A percentile compares a stretch with the other conserved stretches of the same genome.
Conservation (phyloP, 2,888 invertebrate genomes). For the Coenonympha glycerion region DNA sequence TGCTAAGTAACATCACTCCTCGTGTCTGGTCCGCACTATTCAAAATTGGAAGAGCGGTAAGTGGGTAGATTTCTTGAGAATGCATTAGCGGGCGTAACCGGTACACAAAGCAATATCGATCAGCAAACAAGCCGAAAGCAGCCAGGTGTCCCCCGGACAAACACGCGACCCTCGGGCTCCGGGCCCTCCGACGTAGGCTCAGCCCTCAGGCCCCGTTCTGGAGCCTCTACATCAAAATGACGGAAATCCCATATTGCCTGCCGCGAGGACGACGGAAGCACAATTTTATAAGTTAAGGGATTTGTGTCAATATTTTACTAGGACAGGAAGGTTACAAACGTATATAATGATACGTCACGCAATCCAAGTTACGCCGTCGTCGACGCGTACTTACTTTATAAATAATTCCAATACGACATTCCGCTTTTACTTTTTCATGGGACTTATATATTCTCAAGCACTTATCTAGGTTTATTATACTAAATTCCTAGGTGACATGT, state of each 20-base stretch:
- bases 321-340: slow-evolving; percentile 44
- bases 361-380: slow-evolving; percentile 9
- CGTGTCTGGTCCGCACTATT: no score
- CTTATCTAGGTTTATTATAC: no score
- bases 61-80: slow-evolving; percentile 26
- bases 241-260: slow-evolving; percentile 74
- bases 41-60: slow-evolving; percentile 4
- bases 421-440: no score
- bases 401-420: neutral
- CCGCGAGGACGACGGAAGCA: slow-evolving; percentile 67
- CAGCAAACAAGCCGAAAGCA: slow-evolving; percentile 39
- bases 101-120: slow-evolving; percentile 26
- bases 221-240: slow-evolving; percentile 65
- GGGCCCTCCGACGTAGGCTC: slow-evolving; percentile 42
- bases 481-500: no score
- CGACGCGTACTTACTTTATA: neutral
- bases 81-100: slow-evolving; percentile 28
- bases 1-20: no score
- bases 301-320: slow-evolving; percentile 76
- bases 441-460: no score
- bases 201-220: slow-evolving; percentile 35
- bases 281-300: slow-evolving; percentile 76
- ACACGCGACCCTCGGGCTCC: slow-evolving; percentile 40
- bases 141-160: slow-evolving; percentile 69
- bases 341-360: slow-evolving; percentile 37